A percentile compares a stretch with the other conserved stretches of the same genome.
Evolutionary conservation across 2,113 vertebrate genomes (phyloP).

Genomic region (Cyanoderma ruficeps): DNA sequence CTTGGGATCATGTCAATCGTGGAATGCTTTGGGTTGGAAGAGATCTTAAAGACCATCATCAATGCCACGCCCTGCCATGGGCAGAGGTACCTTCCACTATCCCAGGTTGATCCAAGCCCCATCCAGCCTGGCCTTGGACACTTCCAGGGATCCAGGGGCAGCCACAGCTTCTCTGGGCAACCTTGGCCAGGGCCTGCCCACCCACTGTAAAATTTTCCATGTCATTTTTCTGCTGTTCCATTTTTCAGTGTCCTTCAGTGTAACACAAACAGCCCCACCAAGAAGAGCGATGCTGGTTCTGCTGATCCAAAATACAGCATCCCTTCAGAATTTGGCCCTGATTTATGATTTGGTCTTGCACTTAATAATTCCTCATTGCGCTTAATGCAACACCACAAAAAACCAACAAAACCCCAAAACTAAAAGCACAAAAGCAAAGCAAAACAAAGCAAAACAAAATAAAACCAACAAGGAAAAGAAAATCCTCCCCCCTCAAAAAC

Average conservation of each 20-base stretch:
- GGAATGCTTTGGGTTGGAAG: background rate
- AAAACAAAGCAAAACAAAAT: background rate
- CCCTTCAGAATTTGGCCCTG: background rate
- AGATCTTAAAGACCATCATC: background rate
- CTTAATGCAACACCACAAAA: background rate
- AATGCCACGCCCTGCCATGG: rapidly evolving
- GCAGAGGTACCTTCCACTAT: background rate
- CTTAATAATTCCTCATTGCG: background rate
- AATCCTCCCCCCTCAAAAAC: rapidly evolving
- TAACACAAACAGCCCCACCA: background rate
- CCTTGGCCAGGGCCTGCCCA: background rate
- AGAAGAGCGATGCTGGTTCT: background rate
- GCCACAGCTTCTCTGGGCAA: rapidly evolving
- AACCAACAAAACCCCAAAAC: background rate
- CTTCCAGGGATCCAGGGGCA: background rate
- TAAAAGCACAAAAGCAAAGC: background rate
- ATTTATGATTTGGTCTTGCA: background rate
- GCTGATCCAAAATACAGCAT: background rate
- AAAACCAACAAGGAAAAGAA: background rate
- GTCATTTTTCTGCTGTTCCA: background rate
- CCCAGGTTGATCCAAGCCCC: rapidly evolving
- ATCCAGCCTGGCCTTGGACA: rapidly evolving
- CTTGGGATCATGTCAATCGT: background rate
- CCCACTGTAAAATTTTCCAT: background rate
- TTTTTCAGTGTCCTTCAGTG: background rate